These are phyloP conservation scores for Rhinoraja longicauda DNA, from an alignment of 2,797 vertebrate genomes.

Conservation along the genomic window DNA sequence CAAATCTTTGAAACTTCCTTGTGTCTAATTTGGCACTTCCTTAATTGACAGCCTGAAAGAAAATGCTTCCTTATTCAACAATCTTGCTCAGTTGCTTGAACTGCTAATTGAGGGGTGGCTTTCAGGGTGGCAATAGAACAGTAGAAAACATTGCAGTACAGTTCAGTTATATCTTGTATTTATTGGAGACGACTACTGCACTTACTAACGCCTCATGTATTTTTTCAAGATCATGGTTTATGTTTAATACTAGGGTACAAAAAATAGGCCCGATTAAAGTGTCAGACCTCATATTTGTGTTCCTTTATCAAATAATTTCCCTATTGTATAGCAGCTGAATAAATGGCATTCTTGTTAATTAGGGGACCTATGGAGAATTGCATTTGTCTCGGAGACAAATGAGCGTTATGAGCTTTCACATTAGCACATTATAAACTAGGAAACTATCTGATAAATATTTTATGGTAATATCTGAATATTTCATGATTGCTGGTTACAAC, in stretches of 20 bases:
- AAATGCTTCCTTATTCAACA: too few relatives aligned
- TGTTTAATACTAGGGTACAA: not conserved
- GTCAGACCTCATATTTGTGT: not conserved
- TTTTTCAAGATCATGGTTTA: not conserved
- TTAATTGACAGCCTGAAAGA: not conserved
- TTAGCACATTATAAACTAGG: not conserved
- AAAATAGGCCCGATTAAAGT: not conserved
- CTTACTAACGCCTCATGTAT: not conserved
- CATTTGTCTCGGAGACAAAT: not conserved
- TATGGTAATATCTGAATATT: constrained; percentile 9
- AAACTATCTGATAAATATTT: not conserved
- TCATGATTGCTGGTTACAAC: not conserved
- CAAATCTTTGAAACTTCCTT: not conserved
- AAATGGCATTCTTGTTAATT: constrained; percentile 4
- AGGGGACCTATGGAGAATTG: not conserved
- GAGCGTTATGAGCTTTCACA: not conserved
- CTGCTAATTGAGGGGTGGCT: not conserved
- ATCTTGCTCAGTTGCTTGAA: not conserved
- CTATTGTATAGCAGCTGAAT: not conserved
- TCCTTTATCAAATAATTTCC: not conserved
- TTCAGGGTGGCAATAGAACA: not conserved
- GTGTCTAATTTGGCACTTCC: not conserved
- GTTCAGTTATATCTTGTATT: not conserved
- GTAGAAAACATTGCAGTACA: not conserved
- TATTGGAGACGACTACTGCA: not conserved